phyloP scores from a whole-genome alignment of 2,113 vertebrate species.

The Gulo gulo region DNA sequence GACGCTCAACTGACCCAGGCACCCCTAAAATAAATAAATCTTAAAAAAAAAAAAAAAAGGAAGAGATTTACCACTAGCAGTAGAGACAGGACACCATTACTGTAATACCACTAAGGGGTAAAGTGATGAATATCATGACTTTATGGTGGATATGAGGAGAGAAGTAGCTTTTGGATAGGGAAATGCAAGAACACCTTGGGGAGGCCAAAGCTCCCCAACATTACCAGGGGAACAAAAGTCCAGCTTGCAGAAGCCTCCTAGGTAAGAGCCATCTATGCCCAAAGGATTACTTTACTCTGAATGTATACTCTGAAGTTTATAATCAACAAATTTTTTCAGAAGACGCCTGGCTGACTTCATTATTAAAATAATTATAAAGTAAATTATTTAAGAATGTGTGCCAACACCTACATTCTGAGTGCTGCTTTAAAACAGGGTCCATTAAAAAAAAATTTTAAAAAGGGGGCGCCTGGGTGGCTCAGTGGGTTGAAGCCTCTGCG shows the following conservation, averaged over 20 bases:
- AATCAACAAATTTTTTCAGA: not conserved
- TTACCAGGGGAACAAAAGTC: not conserved
- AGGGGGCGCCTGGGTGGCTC: not conserved
- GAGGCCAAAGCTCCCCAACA: not conserved
- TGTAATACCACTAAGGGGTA: not conserved
- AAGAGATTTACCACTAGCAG: not conserved
- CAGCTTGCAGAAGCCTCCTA: not conserved
- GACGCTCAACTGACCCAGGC: not conserved
- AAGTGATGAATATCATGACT: not conserved
- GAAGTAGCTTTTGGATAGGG: not conserved
- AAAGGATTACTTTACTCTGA: not conserved
- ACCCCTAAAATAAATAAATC: not conserved
- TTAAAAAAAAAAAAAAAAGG: not conserved
- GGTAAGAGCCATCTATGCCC: not conserved
- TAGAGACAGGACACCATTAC: not conserved
- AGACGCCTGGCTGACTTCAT: not conserved
- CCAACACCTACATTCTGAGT: not conserved
- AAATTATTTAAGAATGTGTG: constrained; percentile 11
- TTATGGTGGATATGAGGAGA: not conserved
- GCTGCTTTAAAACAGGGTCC: not conserved
- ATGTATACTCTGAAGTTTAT: not conserved
- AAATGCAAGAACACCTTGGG: not conserved
- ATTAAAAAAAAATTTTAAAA: not conserved
- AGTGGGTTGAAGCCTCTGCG: not conserved
- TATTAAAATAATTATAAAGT: constrained; percentile 7